Evolutionary conservation across 2,797 vertebrate genomes (phyloP), one percentile per base, ranked within the genome.

Genomic region (Myiotriccus ornatus): DNA sequence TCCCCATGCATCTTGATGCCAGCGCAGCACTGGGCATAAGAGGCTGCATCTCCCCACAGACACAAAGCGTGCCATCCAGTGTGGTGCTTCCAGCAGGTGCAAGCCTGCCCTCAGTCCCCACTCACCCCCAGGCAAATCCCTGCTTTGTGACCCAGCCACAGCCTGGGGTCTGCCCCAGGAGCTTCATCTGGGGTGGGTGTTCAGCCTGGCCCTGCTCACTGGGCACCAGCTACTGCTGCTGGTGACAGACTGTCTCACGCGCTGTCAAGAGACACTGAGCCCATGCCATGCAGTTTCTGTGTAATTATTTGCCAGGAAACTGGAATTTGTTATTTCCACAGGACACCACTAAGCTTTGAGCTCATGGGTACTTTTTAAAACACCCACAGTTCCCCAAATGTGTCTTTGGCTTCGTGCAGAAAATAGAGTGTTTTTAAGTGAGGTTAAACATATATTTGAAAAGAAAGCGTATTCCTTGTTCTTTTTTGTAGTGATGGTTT

Each of bases 211-310:
- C 52, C 50, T 3, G 1, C 41, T 78, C 0, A 0, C 64, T 1
- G 7, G 67, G 53, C 65, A 80, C 35, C 86, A 93, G 79, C 83
- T 63, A 7, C 53, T 35, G 59, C 71, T 87, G 50, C 89, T 85
- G 68, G 71, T 90, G 84, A 64, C 93, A 91, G 84, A 79, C 63
- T 71, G 90, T 90, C 71, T 87, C 71, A 85, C 74, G 2, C 55
- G 17, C 86, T 93, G 68, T 86, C 73, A 73, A 9, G 75, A 74
- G 67, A 39, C 34, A 23, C 83, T 6, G 79, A 60, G 89, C 5
- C 50, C 55, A 13, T 86, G 68, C 68, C 68, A 16, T 37, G 64
- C 68, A 13, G 68, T 50, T 86, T 80, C 47, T 44, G 22, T 44
- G 50, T 16, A 30, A 27, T 83, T 73, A 49, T 77, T 80, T 89